These are phyloP conservation scores for Cremastinae sp. DNA, from an alignment of 2,888 invertebrate genomes.

Conservation along the genomic window DNA sequence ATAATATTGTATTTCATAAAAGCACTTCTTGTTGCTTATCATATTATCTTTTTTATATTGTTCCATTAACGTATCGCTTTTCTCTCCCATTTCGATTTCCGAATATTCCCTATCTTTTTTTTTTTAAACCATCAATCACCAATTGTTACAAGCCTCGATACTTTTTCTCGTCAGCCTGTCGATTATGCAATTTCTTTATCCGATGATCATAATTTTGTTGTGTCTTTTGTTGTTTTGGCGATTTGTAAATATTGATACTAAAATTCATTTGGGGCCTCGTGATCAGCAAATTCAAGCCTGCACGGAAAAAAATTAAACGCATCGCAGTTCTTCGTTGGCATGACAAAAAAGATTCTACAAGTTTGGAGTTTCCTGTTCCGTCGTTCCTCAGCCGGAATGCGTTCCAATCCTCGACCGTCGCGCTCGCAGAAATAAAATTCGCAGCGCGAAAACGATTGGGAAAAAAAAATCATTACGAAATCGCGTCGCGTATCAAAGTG, in stretches of 20 bases:
- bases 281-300: neutral
- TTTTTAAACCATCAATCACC: conserved; percentile 39
- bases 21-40: conserved; percentile 79
- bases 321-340: neutral
- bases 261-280: conserved; percentile 16
- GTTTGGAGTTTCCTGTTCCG: no score
- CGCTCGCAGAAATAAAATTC: no score
- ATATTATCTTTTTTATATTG: conserved; percentile 75
- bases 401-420: no score
- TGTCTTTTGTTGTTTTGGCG: conserved; percentile 40
- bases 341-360: neutral
- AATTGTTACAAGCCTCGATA: conserved; percentile 52
- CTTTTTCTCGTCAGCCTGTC: conserved; percentile 44
- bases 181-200: conserved; percentile 26
- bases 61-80: conserved; percentile 60
- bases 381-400: no score
- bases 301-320: conserved; percentile 1
- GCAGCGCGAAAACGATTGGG: neutral
- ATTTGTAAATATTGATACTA: conserved; percentile 36
- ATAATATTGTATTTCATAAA: conserved; percentile 79
- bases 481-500: no score
- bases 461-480: neutral
- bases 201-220: conserved; percentile 56
- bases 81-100: conserved; percentile 44
- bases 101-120: conserved; percentile 38